Evolutionary conservation across 2,113 vertebrate species (phyloP).

Genomic region (Mungos mungo): DNA sequence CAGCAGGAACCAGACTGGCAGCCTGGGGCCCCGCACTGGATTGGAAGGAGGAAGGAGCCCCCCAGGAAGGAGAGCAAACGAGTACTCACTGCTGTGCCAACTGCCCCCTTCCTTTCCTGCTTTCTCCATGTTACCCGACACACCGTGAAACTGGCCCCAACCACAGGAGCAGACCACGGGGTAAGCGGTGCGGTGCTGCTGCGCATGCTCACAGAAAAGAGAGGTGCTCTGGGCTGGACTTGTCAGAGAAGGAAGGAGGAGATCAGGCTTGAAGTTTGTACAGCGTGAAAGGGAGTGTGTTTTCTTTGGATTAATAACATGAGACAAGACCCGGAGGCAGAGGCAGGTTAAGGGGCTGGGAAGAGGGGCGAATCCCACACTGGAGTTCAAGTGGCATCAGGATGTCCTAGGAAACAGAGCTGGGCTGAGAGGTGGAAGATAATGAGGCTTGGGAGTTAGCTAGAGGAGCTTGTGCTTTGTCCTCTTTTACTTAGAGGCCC

Average conservation of each 20-base stretch:
- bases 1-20: background rate
- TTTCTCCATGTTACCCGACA: accelerated
- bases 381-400: background rate
- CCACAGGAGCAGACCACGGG: accelerated
- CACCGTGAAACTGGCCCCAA: accelerated
- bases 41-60: background rate
- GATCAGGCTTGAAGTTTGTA: background rate
- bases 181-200: accelerated
- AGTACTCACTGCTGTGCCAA: background rate
- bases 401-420: background rate
- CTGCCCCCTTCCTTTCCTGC: background rate
- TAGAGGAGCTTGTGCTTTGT: background rate
- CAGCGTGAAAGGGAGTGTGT: background rate
- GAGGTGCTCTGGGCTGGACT: accelerated
- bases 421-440: background rate
- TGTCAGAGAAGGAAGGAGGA: background rate
- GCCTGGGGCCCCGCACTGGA: background rate
- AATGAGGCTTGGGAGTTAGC: background rate
- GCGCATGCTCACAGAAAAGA: accelerated
- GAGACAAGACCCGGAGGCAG: background rate
- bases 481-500: background rate
- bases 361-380: background rate
- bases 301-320: background rate
- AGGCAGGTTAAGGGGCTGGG: background rate
- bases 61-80: background rate